Conservation (phyloP, 2,888 invertebrate species). For the Lomographa bimaculata region DNA sequence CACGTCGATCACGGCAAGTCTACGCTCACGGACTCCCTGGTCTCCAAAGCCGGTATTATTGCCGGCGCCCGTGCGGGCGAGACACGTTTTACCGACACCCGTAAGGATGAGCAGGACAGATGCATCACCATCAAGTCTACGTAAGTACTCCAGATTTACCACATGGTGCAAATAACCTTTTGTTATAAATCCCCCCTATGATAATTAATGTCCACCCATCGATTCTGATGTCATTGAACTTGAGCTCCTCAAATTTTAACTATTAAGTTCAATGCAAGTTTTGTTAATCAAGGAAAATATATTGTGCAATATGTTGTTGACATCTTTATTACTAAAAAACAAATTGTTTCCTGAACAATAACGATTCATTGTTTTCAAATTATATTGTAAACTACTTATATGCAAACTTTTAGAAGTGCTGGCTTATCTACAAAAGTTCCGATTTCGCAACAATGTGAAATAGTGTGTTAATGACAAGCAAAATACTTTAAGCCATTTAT, state of each 20-base stretch:
- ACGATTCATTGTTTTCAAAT: too few relatives aligned
- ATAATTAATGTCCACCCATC: conserved; percentile 12
- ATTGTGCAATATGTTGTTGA: conserved; percentile 6
- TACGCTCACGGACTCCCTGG: conserved; percentile 99
- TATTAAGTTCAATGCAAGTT: conserved; percentile 1
- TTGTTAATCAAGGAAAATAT: conserved; percentile 1
- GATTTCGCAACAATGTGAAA: conserved; percentile 7
- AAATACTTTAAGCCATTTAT: too few relatives aligned
- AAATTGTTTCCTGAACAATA: too few relatives aligned
- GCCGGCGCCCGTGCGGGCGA: conserved; percentile 99
- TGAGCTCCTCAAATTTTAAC: conserved; percentile 16
- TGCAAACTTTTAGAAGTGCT: too few relatives aligned
- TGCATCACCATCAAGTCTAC: conserved; percentile 99
- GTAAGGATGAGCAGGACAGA: conserved; percentile 99
- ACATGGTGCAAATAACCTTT: conserved; percentile 53
- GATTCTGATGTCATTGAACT: conserved; percentile 36
- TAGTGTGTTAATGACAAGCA: neutral
- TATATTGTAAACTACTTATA: too few relatives aligned
- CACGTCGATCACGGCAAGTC: conserved; percentile 99
- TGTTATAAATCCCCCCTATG: conserved; percentile 18
- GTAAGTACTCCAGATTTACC: conserved; percentile 84
- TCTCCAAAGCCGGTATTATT: conserved; percentile 99
- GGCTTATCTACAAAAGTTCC: neutral
- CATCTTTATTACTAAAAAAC: too few relatives aligned
- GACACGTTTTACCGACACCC: conserved; percentile 99